Evolutionary conservation across 1,140 invertebrate genomes (phyloP).

Genomic region (Calliphora vicina): DNA sequence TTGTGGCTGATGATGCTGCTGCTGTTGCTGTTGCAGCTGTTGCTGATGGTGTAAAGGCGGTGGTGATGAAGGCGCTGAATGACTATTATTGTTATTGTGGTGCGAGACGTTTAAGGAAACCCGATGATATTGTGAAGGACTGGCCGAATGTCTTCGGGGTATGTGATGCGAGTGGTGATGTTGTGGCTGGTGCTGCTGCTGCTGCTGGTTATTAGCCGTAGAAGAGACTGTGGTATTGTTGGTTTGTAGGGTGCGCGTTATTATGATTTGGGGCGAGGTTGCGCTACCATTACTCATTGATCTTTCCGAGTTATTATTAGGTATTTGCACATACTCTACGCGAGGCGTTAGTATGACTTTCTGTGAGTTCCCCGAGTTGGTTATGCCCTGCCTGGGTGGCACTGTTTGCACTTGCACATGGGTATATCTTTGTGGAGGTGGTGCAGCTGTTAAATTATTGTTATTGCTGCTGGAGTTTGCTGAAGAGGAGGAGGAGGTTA

Average conservation of each 20-base stretch:
- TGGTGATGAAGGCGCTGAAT: conserved; percentile 45
- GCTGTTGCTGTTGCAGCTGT: conserved; percentile 30
- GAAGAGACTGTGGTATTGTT: background rate
- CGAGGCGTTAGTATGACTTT: conserved; percentile 59
- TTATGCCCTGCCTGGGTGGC: conserved; percentile 52
- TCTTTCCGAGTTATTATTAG: conserved; percentile 23
- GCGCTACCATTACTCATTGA: background rate
- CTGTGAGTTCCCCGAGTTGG: conserved; percentile 47
- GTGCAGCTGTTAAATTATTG: conserved; percentile 18
- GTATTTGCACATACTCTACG: conserved; percentile 53
- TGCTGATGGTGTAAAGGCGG: conserved; percentile 43
- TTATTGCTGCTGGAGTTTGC: conserved; percentile 12
- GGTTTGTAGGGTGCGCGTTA: conserved; percentile 47
- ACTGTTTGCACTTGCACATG: conserved; percentile 59
- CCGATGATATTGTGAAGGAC: conserved; percentile 49
- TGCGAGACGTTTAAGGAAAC: conserved; percentile 33
- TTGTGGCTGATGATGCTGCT: conserved; percentile 39
- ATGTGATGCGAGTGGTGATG: conserved; percentile 37
- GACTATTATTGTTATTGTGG: background rate
- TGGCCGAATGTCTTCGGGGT: conserved; percentile 54
- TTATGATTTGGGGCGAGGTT: conserved; percentile 53
- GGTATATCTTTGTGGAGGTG: conserved; percentile 46
- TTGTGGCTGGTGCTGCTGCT: conserved; percentile 16
- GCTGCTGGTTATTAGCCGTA: background rate
- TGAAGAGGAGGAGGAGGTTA: background rate